These are phyloP conservation scores for Coenonympha arcania DNA, from an alignment of 2,888 invertebrate genomes.

Conservation along the genomic window DNA sequence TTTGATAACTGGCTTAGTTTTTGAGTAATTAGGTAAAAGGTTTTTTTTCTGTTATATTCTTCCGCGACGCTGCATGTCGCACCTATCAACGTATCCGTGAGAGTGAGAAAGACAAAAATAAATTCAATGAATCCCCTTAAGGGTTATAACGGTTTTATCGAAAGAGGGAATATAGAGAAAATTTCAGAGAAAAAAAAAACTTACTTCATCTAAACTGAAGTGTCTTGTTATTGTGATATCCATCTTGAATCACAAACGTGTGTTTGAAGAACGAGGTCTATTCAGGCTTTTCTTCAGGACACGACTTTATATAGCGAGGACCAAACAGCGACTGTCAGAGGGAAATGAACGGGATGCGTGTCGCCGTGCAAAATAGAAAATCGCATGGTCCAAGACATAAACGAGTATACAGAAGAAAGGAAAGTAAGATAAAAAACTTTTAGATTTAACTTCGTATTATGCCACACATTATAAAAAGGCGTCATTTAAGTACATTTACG, in stretches of 20 bases:
- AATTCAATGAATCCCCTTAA: too few relatives aligned
- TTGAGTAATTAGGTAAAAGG: too few relatives aligned
- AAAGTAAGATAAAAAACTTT: neutral
- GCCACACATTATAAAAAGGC: too few relatives aligned
- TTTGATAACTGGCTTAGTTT: too few relatives aligned
- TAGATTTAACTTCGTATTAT: too few relatives aligned
- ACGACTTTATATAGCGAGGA: conserved; percentile 33
- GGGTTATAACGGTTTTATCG: too few relatives aligned
- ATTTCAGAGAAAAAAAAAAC: conserved; percentile 31
- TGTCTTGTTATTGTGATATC: conserved; percentile 67
- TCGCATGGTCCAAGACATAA: conserved; percentile 36
- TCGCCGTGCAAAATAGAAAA: conserved; percentile 33
- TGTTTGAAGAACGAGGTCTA: neutral
- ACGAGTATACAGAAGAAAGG: neutral
- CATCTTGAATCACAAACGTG: conserved; percentile 40
- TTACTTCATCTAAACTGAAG: conserved; percentile 69
- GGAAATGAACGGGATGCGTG: conserved; percentile 38
- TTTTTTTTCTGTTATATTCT: too few relatives aligned
- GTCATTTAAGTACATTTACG: too few relatives aligned
- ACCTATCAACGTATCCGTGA: too few relatives aligned
- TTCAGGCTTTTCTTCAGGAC: neutral
- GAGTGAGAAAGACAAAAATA: too few relatives aligned
- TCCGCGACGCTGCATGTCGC: too few relatives aligned
- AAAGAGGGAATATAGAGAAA: too few relatives aligned
- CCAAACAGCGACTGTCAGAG: conserved; percentile 44